phyloP scores from a whole-genome alignment of 2,797 vertebrate species.

The Tympanoctomys barrerae region DNA sequence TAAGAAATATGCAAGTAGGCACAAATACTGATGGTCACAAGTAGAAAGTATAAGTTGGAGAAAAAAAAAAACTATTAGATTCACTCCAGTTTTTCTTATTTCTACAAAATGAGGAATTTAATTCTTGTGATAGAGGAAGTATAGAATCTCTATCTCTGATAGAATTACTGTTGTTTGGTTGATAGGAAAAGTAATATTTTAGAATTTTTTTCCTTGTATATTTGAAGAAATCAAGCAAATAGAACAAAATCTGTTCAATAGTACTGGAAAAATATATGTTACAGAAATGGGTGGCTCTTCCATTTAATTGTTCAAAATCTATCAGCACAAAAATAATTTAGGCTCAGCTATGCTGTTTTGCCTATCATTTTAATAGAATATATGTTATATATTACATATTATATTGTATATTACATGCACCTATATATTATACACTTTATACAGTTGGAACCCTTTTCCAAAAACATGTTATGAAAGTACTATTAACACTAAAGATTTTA shows the following conservation, averaged over 20 bases:
- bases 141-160: neutral
- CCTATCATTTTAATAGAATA: constrained; percentile 40
- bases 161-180: constrained; percentile 46
- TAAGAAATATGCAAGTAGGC: constrained; percentile 57
- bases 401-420: neutral
- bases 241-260: constrained; percentile 30
- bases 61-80: constrained; percentile 25
- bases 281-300: neutral
- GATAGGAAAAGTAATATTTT: constrained; percentile 21
- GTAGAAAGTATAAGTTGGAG: constrained; percentile 30
- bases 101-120: constrained; percentile 64
- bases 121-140: constrained; percentile 58
- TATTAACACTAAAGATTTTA: constrained; percentile 70
- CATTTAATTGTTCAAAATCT: constrained; percentile 56
- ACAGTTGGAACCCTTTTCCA: constrained; percentile 23
- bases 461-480: constrained; percentile 70
- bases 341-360: constrained; percentile 20
- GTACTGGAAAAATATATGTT: neutral
- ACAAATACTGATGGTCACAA: constrained; percentile 20
- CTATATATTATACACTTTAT: neutral
- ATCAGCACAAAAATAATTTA: constrained; percentile 58
- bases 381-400: neutral
- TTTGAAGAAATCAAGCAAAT: constrained; percentile 57
- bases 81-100: constrained; percentile 47
- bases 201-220: constrained; percentile 26